A percentile compares a stretch with the other conserved stretches of the same genome.
phyloP scores from a whole-genome alignment of 2,113 vertebrate species.

The Leptobrachium ailaonicum region DNA sequence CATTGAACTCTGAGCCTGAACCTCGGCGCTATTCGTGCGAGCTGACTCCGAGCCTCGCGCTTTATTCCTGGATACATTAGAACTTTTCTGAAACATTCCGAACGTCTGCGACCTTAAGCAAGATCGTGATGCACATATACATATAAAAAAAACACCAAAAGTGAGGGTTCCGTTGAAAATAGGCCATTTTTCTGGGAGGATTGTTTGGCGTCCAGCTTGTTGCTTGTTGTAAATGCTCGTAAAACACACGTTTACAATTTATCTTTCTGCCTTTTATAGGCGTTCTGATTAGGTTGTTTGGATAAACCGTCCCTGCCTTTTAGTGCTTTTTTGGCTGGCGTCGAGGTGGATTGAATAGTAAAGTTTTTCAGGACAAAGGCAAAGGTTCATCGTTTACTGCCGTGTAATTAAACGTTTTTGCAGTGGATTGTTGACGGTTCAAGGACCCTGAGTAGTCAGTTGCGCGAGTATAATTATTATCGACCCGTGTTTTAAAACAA shows the following conservation, averaged over 20 bases:
- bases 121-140: too few species aligned
- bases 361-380: slow-evolving; percentile 6
- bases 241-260: slow-evolving; percentile 27
- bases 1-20: slow-evolving; percentile 62
- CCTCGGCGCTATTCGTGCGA: slow-evolving; percentile 18
- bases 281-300: slow-evolving; percentile 44
- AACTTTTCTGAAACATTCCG: background rate
- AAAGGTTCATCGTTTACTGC: slow-evolving; percentile 12
- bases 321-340: slow-evolving; percentile 1
- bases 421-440: slow-evolving; percentile 2
- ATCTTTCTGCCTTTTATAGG: slow-evolving; percentile 39
- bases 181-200: background rate
- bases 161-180: background rate
- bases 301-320: slow-evolving; percentile 35
- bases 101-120: background rate
- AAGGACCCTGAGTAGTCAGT: background rate
- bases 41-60: background rate
- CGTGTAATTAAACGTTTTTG: background rate
- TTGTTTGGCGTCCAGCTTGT: slow-evolving; percentile 9
- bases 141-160: background rate
- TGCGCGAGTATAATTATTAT: background rate
- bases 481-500: background rate
- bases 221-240: slow-evolving; percentile 17
- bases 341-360: background rate
- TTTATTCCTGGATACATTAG: slow-evolving; percentile 24